Percentiles rank a stretch among this genome's conserved stretches.
These are phyloP conservation scores for Phoenicopterus ruber DNA, from an alignment of 2,113 vertebrate species.

Conservation along the genomic window DNA sequence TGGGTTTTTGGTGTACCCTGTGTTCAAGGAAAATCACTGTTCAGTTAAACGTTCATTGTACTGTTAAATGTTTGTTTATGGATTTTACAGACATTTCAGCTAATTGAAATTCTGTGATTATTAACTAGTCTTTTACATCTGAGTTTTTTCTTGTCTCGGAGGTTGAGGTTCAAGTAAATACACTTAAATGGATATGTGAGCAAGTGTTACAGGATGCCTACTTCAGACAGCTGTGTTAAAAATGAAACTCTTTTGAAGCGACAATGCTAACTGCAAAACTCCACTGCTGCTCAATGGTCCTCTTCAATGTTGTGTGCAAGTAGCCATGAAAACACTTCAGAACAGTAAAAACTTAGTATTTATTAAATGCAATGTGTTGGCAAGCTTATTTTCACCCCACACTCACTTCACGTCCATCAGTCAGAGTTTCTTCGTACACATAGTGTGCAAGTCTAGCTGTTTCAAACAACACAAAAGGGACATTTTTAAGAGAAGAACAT, in stretches of 20 bases:
- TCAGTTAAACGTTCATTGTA: neutral
- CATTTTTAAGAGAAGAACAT: neutral
- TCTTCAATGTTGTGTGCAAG: neutral
- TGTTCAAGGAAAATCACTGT: neutral
- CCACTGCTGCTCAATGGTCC: neutral
- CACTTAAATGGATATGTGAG: neutral
- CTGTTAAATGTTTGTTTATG: neutral
- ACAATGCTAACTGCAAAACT: neutral
- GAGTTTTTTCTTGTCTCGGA: neutral
- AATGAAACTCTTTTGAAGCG: neutral
- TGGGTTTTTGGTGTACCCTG: neutral
- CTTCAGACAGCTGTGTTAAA: neutral
- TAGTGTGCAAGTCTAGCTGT: neutral
- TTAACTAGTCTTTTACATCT: neutral
- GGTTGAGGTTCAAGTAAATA: neutral
- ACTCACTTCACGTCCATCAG: neutral
- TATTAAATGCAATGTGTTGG: neutral
- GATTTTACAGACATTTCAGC: neutral
- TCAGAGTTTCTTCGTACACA: neutral
- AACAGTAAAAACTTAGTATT: neutral
- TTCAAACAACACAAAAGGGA: neutral
- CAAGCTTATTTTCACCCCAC: neutral
- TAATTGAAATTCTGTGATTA: neutral
- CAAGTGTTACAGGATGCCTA: neutral
- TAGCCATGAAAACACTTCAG: neutral